Evolutionary conservation across 2,113 vertebrate species (phyloP).

Genomic region (Suncus etruscus): DNA sequence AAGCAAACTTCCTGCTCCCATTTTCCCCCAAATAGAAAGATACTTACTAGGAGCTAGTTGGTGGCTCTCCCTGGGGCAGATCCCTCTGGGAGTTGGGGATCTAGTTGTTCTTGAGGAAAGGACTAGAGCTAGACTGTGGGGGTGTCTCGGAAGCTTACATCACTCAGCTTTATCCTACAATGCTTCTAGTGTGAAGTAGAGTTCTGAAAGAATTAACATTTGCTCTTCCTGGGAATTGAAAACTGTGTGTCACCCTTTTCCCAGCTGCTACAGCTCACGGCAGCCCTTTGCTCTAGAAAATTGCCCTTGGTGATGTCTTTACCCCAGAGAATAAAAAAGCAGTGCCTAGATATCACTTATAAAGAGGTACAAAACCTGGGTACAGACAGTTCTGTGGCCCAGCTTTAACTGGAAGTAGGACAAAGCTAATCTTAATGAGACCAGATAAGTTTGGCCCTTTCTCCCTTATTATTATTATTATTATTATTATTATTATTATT

Average conservation of each 20-base stretch:
- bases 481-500: too few species aligned
- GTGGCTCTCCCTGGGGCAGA: not conserved
- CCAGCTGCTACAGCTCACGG: not conserved
- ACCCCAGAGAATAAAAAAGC: too few species aligned
- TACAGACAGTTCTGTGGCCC: too few species aligned
- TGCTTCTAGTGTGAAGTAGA: not conserved
- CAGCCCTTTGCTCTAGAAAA: not conserved
- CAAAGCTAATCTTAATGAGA: too few species aligned
- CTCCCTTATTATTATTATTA: too few species aligned
- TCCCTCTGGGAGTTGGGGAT: not conserved
- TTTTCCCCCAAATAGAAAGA: not conserved
- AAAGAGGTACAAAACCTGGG: too few species aligned
- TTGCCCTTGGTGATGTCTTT: not conserved
- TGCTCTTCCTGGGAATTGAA: not conserved
- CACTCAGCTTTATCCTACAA: not conserved
- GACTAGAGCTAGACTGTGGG: not conserved
- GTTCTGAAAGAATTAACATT: not conserved
- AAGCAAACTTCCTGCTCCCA: not conserved
- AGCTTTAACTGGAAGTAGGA: too few species aligned
- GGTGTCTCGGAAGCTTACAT: not conserved
- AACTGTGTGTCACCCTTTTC: not conserved
- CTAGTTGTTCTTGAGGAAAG: not conserved
- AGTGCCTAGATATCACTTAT: too few species aligned
- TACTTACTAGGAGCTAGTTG: accelerated
- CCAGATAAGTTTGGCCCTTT: too few species aligned